Conservation (phyloP, 2,113 vertebrate genomes). For the Jacana jacana region DNA sequence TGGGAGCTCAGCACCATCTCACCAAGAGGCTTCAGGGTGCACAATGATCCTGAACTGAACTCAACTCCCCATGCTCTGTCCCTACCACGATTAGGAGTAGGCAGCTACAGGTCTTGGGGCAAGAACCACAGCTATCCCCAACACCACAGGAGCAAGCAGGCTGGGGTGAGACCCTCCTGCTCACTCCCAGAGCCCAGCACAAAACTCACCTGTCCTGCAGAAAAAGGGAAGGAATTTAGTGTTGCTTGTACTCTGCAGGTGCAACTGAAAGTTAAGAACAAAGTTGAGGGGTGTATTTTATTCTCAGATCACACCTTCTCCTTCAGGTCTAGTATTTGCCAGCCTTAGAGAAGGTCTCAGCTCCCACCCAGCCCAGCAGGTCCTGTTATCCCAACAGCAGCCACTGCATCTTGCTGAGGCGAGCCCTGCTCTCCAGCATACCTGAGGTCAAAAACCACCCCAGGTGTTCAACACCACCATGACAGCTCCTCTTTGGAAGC, state of each 20-base stretch:
- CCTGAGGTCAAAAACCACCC: neutral
- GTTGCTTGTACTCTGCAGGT: neutral
- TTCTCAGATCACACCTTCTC: neutral
- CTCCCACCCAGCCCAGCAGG: neutral
- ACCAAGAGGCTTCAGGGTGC: neutral
- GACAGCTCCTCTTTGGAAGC: neutral
- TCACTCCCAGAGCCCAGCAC: neutral
- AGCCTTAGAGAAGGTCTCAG: neutral
- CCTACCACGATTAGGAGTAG: accelerated
- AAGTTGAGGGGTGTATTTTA: neutral
- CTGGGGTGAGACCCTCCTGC: neutral
- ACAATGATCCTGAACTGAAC: accelerated
- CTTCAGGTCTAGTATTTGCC: neutral
- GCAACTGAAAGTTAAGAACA: neutral
- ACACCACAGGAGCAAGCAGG: neutral
- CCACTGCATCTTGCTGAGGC: accelerated
- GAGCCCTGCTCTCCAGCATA: neutral
- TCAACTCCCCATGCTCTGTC: neutral
- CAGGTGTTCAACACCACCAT: neutral
- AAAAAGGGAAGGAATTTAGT: neutral
- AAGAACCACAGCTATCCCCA: neutral
- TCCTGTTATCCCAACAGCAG: neutral
- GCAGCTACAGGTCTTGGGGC: neutral
- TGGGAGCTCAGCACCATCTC: neutral
- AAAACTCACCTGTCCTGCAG: neutral